phyloP scores from a whole-genome alignment of 2,888 invertebrate genomes.

The Tortrix viridana region DNA sequence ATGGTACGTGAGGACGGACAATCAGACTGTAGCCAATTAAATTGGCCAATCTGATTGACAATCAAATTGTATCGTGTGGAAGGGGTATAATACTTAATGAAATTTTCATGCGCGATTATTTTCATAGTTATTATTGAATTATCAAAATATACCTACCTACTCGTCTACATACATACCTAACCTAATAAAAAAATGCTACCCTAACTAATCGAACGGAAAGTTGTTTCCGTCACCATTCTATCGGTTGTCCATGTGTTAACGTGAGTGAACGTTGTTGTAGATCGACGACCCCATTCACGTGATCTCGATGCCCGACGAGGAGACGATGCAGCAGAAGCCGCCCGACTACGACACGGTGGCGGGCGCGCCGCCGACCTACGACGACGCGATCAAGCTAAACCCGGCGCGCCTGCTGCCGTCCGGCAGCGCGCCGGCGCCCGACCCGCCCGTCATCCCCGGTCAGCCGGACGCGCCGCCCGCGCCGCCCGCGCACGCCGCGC shows the following conservation, averaged over 20 bases:
- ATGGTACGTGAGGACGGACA: too few species aligned
- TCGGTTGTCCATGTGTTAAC: not conserved
- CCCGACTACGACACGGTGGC: conserved; percentile 89
- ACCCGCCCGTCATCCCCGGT: conserved; percentile 64
- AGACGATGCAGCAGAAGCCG: conserved; percentile 86
- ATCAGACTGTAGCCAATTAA: too few species aligned
- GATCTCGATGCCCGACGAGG: conserved; percentile 85
- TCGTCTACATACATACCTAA: too few species aligned
- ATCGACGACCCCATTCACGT: conserved; percentile 87
- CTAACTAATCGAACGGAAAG: too few species aligned
- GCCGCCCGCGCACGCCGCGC: conserved; percentile 40
- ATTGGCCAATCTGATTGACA: too few species aligned
- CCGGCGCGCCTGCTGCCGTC: conserved; percentile 82
- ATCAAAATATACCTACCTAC: too few species aligned
- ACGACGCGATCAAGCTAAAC: conserved; percentile 88
- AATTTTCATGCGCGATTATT: too few species aligned
- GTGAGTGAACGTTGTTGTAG: conserved; percentile 67
- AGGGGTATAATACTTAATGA: too few species aligned
- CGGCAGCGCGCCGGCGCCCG: conserved; percentile 57
- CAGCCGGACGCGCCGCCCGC: conserved; percentile 54
- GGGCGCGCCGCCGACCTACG: conserved; percentile 88
- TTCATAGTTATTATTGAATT: too few species aligned
- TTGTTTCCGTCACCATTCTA: not conserved
- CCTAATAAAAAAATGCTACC: too few species aligned
- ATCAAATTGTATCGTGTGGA: too few species aligned